These are phyloP conservation scores for Cosmopolites sordidus DNA, from an alignment of 2,888 invertebrate species.

Conservation along the genomic window DNA sequence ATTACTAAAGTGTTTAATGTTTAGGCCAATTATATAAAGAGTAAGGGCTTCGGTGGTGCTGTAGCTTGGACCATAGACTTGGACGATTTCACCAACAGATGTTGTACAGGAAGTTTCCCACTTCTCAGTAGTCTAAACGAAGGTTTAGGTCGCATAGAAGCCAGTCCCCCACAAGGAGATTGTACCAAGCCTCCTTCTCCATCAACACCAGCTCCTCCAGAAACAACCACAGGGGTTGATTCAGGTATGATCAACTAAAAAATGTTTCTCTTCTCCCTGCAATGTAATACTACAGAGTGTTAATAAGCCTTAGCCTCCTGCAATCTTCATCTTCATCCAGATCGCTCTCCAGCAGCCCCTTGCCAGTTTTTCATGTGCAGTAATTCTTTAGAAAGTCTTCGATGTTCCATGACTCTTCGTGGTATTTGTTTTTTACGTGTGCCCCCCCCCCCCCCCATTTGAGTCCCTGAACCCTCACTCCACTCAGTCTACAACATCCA, in stretches of 20 bases:
- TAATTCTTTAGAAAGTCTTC: too few species aligned
- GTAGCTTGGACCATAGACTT: slow-evolving; percentile 86
- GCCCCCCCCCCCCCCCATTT: too few species aligned
- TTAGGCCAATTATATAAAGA: slow-evolving; percentile 68
- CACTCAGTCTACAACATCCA: too few species aligned
- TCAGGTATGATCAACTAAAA: slow-evolving; percentile 48
- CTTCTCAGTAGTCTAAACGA: slow-evolving; percentile 72
- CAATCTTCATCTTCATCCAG: too few species aligned
- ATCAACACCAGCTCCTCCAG: slow-evolving; percentile 71
- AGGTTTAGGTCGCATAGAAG: slow-evolving; percentile 61
- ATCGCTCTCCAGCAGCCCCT: too few species aligned
- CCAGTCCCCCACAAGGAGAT: slow-evolving; percentile 52
- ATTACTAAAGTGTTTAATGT: not conserved
- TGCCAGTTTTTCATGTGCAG: too few species aligned
- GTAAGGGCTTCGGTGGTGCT: slow-evolving; percentile 72
- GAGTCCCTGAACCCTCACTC: too few species aligned
- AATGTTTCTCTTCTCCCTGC: not conserved
- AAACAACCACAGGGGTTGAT: slow-evolving; percentile 65
- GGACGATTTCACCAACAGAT: slow-evolving; percentile 81
- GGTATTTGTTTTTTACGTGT: too few species aligned
- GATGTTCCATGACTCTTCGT: too few species aligned
- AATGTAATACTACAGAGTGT: too few species aligned
- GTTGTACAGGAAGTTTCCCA: slow-evolving; percentile 76
- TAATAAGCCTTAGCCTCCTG: too few species aligned
- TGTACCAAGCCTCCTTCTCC: slow-evolving; percentile 70